These are phyloP conservation scores for Xenentodon cancila DNA, from an alignment of 2,797 vertebrate genomes.

Conservation along the genomic window DNA sequence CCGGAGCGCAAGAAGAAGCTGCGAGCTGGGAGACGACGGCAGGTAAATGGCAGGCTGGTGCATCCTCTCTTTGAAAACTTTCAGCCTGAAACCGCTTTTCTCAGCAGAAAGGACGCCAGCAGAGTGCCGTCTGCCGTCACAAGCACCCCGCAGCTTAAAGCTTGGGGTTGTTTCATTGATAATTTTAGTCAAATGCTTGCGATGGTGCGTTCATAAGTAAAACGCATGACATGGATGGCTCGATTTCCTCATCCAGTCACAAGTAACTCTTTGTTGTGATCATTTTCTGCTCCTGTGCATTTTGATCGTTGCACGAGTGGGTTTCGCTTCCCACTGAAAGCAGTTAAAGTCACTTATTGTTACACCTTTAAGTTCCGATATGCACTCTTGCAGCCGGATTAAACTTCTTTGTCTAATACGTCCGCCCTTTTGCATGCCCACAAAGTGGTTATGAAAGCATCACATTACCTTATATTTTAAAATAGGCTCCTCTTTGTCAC, in stretches of 20 bases:
- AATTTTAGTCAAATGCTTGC: too few relatives aligned
- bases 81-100: not conserved
- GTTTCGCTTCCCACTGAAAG: slow-evolving; percentile 27
- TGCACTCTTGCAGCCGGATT: too few relatives aligned
- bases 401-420: slow-evolving; percentile 20
- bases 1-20: too few relatives aligned
- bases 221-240: not conserved
- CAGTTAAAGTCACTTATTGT: slow-evolving; percentile 15
- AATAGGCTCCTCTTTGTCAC: too few relatives aligned
- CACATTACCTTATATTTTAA: too few relatives aligned
- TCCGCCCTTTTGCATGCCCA: not conserved
- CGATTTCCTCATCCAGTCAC: not conserved
- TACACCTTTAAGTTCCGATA: too few relatives aligned
- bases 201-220: slow-evolving; percentile 38
- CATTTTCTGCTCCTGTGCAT: slow-evolving; percentile 2
- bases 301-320: not conserved
- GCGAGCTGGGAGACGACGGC: slow-evolving; percentile 14
- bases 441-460: too few relatives aligned
- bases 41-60: slow-evolving; percentile 54
- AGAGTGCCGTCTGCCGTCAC: not conserved
- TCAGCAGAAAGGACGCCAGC: not conserved
- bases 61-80: not conserved
- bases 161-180: not conserved
- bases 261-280: slow-evolving; percentile 2
- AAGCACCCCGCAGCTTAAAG: too few relatives aligned